Conservation (phyloP, 2,888 invertebrate genomes). For the Acholoe squamosa region DNA sequence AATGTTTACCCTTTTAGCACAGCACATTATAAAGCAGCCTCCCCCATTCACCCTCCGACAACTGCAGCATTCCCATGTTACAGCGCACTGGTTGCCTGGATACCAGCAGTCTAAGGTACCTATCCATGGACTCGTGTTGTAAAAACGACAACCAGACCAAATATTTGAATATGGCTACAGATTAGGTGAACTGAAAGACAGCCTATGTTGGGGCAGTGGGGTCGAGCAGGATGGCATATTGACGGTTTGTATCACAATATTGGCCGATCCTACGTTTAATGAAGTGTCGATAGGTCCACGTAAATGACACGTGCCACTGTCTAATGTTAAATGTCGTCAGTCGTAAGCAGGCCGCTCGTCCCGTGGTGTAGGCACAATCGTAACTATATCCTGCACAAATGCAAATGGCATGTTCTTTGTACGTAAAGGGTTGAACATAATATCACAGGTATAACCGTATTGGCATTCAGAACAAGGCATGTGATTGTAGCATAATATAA, state of each 20-base stretch:
- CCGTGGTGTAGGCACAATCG: too few species aligned
- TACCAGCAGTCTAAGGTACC: background rate
- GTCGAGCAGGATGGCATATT: conserved; percentile 28
- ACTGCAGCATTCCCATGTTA: background rate
- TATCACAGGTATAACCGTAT: too few species aligned
- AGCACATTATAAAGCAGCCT: background rate
- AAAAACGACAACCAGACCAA: background rate
- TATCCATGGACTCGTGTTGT: background rate
- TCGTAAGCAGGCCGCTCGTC: too few species aligned
- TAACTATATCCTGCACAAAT: too few species aligned
- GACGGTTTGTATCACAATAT: conserved; percentile 49
- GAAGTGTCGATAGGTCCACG: background rate
- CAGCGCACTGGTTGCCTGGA: background rate
- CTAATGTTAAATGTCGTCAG: background rate
- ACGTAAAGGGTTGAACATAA: too few species aligned
- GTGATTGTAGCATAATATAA: too few species aligned
- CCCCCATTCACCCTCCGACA: background rate
- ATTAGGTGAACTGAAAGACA: conserved; percentile 16
- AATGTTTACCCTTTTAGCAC: conserved; percentile 10
- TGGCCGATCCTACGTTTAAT: background rate
- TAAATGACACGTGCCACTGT: background rate
- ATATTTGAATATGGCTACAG: conserved; percentile 38
- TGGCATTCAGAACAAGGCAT: too few species aligned
- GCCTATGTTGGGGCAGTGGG: background rate
- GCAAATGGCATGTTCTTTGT: too few species aligned